Evolutionary conservation across 2,888 invertebrate species (phyloP), one percentile per base, ranked within the genome.

Genomic region (Anthophora plumipes): DNA sequence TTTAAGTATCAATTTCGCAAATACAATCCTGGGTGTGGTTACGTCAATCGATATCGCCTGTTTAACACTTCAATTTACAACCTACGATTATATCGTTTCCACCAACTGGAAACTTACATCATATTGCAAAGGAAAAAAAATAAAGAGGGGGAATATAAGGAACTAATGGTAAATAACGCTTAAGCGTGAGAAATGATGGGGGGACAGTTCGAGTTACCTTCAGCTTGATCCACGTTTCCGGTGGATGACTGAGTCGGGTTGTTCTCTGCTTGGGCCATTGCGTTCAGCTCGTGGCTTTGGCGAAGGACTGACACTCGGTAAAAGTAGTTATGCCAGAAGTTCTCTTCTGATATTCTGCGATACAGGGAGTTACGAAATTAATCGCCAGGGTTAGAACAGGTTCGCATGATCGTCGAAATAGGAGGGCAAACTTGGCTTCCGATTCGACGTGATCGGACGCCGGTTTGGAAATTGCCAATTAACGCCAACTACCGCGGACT

Each of bases 321-420:
- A 95, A 99, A 99, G 94, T 99, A 99, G 95, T 99, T 99, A 93
- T 98, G 96, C 99, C 99, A 99, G 95, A 99, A 99, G 93, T 97
- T 97, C 94, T 99, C 99, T 95, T 99, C 99, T 91, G 97, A 97
- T 94, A 98, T 97, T 90, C 98, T 97, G 73, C n/a, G n/a, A 48
- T 61, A 64, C 31, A 82, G 46, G 48, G 63, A 48, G 46, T 7
- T 22, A 22, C 54, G 55, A 52, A 31, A 81, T 83, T 81, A 81
- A 73, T 68, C 60, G 20, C n/a, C n/a, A n/a, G n/a, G n/a, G n/a
- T n/a, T n/a, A n/a, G 31, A 31, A 31, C 31, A 31, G 48, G 48
- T 31, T n/a, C n/a, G n/a, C n/a, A n/a, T n/a, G n/a, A n/a, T n/a
- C n/a, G n/a, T n/a, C n/a, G n/a, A n/a, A n/a, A n/a, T n/a, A n/a